Evolutionary conservation across 2,797 vertebrate genomes (phyloP).

Genomic region (Brachymystax lenok): DNA sequence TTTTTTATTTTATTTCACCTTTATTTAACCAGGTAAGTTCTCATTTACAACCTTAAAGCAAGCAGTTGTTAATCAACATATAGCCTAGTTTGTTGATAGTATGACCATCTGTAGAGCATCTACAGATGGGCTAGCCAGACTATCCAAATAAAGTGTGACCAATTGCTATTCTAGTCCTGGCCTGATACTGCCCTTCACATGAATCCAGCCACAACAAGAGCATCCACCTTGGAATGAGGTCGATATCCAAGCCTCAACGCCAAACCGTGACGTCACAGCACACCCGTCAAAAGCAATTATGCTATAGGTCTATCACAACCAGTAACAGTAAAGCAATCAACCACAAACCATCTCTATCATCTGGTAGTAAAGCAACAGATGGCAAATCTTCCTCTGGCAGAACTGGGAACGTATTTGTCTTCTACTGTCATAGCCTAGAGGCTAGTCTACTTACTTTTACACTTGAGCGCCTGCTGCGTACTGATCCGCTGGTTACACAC

Average conservation of each 20-base stretch:
- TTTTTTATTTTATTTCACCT: too few species aligned
- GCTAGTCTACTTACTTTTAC: constrained; percentile 79
- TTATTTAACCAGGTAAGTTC: too few species aligned
- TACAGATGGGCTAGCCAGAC: too few species aligned
- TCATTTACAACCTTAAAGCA: too few species aligned
- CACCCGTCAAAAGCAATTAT: too few species aligned
- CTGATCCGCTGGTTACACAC: constrained; percentile 81
- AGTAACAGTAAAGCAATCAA: not conserved
- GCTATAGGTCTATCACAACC: not conserved
- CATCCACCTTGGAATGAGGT: not conserved
- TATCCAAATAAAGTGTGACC: too few species aligned
- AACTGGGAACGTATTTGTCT: not conserved
- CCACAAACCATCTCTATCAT: not conserved
- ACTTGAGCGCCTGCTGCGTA: constrained; percentile 76
- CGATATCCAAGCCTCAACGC: not conserved
- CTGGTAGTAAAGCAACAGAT: not conserved
- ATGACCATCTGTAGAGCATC: too few species aligned
- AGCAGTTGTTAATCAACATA: too few species aligned
- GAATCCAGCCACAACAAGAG: not conserved
- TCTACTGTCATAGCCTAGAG: not conserved
- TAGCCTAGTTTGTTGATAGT: too few species aligned
- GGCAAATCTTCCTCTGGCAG: not conserved
- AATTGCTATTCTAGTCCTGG: not conserved
- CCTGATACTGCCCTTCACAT: not conserved
- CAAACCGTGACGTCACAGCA: not conserved